These are phyloP conservation scores for Chloropsis hardwickii DNA, from an alignment of 2,113 vertebrate genomes.

Conservation along the genomic window DNA sequence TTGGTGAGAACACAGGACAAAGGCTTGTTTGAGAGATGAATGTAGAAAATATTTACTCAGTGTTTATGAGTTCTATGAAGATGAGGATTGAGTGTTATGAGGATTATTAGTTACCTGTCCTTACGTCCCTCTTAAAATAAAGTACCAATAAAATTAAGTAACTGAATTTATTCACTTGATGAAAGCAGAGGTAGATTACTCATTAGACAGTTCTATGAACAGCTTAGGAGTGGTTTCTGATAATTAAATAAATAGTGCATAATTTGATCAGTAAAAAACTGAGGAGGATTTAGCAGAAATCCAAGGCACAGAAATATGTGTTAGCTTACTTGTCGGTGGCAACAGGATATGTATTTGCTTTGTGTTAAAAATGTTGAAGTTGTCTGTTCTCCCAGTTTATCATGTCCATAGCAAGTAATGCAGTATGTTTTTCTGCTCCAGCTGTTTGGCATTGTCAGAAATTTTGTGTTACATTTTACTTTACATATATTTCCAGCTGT, in stretches of 20 bases:
- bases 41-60: neutral
- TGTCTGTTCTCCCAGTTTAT: neutral
- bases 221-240: neutral
- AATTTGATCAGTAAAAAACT: neutral
- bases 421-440: neutral
- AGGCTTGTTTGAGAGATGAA: neutral
- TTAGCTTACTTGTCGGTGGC: neutral
- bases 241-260: neutral
- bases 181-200: neutral
- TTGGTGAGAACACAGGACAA: neutral
- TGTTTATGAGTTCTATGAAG: neutral
- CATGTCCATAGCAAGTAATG: neutral
- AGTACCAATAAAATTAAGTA: neutral
- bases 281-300: neutral
- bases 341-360: neutral
- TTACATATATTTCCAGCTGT: neutral
- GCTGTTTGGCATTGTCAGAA: neutral
- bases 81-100: neutral
- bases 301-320: accelerated
- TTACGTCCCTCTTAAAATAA: neutral
- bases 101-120: neutral
- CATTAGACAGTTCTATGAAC: neutral
- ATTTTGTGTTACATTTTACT: neutral
- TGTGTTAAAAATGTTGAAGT: neutral
- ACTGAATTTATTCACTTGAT: neutral